Base-by-base conservation (phyloP, 2,797 vertebrate species). In the Crypturellus tataupa region DNA sequence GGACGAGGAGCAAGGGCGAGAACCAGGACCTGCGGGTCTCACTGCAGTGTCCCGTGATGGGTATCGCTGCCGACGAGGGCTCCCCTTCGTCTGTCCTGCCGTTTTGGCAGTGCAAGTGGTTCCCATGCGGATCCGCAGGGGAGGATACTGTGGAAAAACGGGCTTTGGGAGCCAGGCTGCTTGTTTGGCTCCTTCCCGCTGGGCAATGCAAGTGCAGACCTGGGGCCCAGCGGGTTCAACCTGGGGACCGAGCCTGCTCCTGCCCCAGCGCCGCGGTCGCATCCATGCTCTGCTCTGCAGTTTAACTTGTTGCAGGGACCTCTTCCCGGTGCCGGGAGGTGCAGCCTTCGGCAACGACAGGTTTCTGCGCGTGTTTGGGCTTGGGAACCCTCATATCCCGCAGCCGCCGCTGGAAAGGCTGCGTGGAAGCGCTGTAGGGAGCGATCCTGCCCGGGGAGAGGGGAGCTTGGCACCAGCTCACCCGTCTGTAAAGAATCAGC, bases 401-500 rank as follows among this genome's bases (percentile, higher is more conserved):
- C 71, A 72, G 29, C 55, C 77, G 40, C 64, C 4, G 0, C 9
- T 82, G 71, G 27, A 20, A 70, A 75, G 53, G 47, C 78, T 83
- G 68, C 85, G 68, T 58, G 75, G 91, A 93, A 88, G 71, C 94
- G 55, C 68, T 88, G 94, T 65, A 59, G 59, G 68, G 62, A 44
- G 16, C 1, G 1, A 63, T 55, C 39, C 51, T 29, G 69, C 58
- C 31, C 2, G 39, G 40, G 75, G 64, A 93, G 59, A 88, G 42
- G 49, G 72, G 78, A 94, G 56, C 71, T 85, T 59, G 79, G 70
- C 13, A 25, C 1, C 9, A 17, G 31, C 51, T 79, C 82, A 35
- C 78, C 83, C 89, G 78, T 96, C 94, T 95, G 90, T 64, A 95
- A 96, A 88, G 83, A 95, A 96, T 94, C 93, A 96, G 80, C 55